Conservation (phyloP, 2,888 invertebrate genomes). For the Alloscopus bannaensis region DNA sequence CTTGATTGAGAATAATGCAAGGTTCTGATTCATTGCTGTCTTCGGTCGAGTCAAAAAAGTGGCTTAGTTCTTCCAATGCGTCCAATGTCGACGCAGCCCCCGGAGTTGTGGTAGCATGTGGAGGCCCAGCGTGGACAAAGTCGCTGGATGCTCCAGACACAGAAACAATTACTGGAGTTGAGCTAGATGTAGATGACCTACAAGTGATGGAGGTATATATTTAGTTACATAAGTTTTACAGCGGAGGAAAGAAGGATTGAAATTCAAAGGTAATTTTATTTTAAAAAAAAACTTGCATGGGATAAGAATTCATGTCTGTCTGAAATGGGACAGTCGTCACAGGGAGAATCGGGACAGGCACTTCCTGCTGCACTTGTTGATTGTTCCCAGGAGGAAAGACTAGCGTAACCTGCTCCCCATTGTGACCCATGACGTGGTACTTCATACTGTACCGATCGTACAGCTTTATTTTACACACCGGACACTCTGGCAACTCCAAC, state of each 20-base stretch:
- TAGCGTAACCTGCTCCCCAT: slow-evolving; percentile 40
- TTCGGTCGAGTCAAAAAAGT: slow-evolving; percentile 3
- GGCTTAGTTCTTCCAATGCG: background rate
- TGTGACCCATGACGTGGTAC: slow-evolving; percentile 26
- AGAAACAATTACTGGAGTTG: slow-evolving; percentile 10
- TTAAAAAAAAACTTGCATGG: too few species aligned
- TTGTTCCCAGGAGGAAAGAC: slow-evolving; percentile 16
- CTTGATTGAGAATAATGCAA: slow-evolving; percentile 6
- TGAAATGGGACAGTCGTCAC: background rate
- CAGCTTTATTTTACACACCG: slow-evolving; percentile 21
- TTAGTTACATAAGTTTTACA: too few species aligned
- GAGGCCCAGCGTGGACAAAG: background rate
- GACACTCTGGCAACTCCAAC: slow-evolving; percentile 20
- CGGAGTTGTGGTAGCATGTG: background rate
- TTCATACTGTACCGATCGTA: slow-evolving; percentile 5
- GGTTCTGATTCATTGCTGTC: slow-evolving; percentile 36
- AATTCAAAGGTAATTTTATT: too few species aligned
- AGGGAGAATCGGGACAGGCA: background rate
- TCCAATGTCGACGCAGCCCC: background rate
- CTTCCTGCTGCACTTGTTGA: background rate
- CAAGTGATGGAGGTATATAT: slow-evolving; percentile 11
- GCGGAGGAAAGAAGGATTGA: too few species aligned
- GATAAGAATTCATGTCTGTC: too few species aligned
- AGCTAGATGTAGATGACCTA: slow-evolving; percentile 8
- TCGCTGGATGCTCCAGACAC: background rate